phyloP scores from a whole-genome alignment of 2,888 invertebrate species.

The Hypomecis atomaria region DNA sequence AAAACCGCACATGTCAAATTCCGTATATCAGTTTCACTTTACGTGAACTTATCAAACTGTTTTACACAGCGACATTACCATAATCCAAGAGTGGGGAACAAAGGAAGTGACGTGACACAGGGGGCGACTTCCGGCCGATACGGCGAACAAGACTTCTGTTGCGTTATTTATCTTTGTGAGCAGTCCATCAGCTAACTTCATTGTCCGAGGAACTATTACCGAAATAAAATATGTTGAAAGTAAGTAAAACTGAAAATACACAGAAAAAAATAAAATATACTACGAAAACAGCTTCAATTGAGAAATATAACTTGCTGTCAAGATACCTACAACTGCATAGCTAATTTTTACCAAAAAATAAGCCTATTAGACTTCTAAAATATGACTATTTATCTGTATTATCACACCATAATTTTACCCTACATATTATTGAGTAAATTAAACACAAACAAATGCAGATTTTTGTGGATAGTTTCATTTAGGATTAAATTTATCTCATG shows the following conservation, averaged over 20 bases:
- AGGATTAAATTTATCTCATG: too few species aligned
- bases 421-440: too few species aligned
- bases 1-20: too few species aligned
- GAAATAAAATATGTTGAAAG: neutral
- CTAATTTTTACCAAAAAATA: too few species aligned
- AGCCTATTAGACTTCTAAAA: too few species aligned
- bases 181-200: constrained; percentile 54
- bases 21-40: neutral
- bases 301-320: too few species aligned
- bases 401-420: too few species aligned
- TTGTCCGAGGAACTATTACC: constrained; percentile 12
- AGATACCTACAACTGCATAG: constrained; percentile 3
- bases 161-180: constrained; percentile 39
- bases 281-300: too few species aligned
- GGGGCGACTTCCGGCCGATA: constrained; percentile 60
- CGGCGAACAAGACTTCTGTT: constrained; percentile 42
- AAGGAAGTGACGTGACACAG: constrained; percentile 69
- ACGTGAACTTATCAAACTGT: constrained; percentile 16
- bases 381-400: too few species aligned
- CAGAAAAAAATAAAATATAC: neutral
- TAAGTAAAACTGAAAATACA: neutral
- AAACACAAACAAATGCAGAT: too few species aligned
- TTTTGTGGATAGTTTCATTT: too few species aligned
- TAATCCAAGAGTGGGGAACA: constrained; percentile 75
- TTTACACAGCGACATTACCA: constrained; percentile 65